A percentile compares a stretch with the other conserved stretches of the same genome.
phyloP scores from a whole-genome alignment of 1,140 invertebrate genomes.

The Pseudoatta argentina region DNA sequence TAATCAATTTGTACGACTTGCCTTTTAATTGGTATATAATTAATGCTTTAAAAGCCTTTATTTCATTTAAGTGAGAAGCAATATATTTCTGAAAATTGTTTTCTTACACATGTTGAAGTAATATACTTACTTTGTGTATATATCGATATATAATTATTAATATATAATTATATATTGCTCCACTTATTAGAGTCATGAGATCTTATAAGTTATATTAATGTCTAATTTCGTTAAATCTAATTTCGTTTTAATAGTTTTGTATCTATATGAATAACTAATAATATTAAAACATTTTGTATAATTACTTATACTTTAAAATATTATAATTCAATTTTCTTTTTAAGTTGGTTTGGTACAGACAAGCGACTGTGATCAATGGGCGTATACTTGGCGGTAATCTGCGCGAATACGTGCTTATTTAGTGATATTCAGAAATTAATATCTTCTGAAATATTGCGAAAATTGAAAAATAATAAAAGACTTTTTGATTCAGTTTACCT shows the following conservation, averaged over 20 bases:
- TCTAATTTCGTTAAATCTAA: not conserved
- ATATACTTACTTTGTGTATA: not conserved
- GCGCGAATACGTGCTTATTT: no score
- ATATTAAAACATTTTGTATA: not conserved
- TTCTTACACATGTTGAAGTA: constrained; percentile 1
- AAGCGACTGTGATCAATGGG: no score
- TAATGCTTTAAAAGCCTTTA: constrained; percentile 1
- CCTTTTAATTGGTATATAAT: not conserved
- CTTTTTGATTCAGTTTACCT: no score
- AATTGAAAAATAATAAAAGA: no score
- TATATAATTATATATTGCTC: not conserved
- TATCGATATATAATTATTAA: not conserved
- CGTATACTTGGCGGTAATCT: no score
- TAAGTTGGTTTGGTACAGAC: not conserved
- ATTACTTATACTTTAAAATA: no score
- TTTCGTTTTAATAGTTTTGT: not conserved
- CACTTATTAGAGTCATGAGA: constrained; percentile 2
- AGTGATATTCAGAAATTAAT: no score
- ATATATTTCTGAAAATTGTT: not conserved
- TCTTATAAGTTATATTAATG: not conserved
- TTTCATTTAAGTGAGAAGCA: not conserved
- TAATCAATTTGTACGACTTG: constrained; percentile 51
- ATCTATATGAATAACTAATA: not conserved
- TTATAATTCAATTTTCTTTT: not conserved
- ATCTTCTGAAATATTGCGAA: no score